Base-by-base conservation (phyloP, 2,113 vertebrate genomes). In the Anoura caudifer region DNA sequence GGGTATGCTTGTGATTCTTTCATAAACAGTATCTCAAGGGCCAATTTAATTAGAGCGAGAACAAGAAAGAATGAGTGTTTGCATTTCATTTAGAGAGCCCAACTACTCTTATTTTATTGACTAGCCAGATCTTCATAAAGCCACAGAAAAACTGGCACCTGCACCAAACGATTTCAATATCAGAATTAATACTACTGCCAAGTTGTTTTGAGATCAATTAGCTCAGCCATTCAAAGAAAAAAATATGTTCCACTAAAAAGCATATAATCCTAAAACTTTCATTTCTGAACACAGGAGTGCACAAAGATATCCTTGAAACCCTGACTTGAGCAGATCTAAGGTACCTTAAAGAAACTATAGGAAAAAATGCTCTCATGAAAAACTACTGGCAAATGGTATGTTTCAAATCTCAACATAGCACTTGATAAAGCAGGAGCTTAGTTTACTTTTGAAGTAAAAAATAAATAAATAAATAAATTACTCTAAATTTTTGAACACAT, bases 201-300 rank as follows among this genome's bases (percentile, higher is more conserved):
- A 72, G 59, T 91, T 97, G 95, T 86, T 94, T 56, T 83, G 93
- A 93, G 93, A 84, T 75, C 69, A 89, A 96, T 96, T 95, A 91
- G 96, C 79, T 96, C 82, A 98, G 91, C 31, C 93, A 90, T 67
- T 96, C 83, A 47, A 95, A 76, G 95, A 36, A 82, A 12, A 45
- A 76, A 56, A 17, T 0, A 1, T 7, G 3, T 54, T 97, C 95
- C 89, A 63, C 82, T 80, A 24, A 89, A 63, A 36, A 92, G n/a
- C 15, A 87, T 15, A 43, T 24, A 69, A 96, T 47, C 54, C 94
- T 31, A 90, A 95, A 22, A 81, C 50, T 85, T 65, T 59, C 59
- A 52, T 70, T 97, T 95, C 38, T 80, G n/a, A 94, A 89, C n/a
- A 97, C 7, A 47, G 90, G 98, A 88, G 79, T n/a, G 31, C 76